Evolutionary conservation across 2,113 vertebrate species (phyloP), one percentile per base, ranked within the genome.

Genomic region (Psilopsiagon aurifrons): DNA sequence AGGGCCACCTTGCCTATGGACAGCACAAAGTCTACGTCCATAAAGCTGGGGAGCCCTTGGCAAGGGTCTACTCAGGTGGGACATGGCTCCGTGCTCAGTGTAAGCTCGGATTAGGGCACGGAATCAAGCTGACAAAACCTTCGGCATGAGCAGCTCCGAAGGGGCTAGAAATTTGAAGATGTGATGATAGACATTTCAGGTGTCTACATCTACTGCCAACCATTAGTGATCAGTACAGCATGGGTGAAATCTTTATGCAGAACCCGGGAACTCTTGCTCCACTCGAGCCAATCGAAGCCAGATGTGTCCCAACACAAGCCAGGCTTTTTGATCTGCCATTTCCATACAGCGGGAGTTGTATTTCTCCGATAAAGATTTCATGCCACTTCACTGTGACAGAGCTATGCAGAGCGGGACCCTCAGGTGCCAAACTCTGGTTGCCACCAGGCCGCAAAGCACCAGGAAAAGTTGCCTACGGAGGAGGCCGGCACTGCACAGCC

Each of bases 181-280:
- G 98, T 98, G 98, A 98, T 98, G 98, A 98, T 98, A 97, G 97
- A 95, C 89, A 92, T 98, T 98, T 98, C 98, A 96, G 95, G 98
- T 98, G 98, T 91, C 98, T 97, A 96, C 54, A 67, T 97, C 98
- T 98, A 98, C 96, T 96, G 96, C 35, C 96, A 95, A 95, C 97
- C 80, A 63, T 93, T 94, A 97, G 97, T 92, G 83, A 90, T 27
- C 68, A 94, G 92, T 29, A 77, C 57, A 63, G 39, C 52, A 47
- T 24, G 97, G 96, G 94, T 97, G 98, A 98, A 98, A 98, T 98
- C 98, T 98, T 98, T 98, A 98, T 97, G 93, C 79, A 96, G 95
- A 92, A 92, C 73, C 75, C 25, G 4, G 92, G 97, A 97, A 95
- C 84, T 66, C 83, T 17, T 24, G 80, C 88, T 95, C 70, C 97